phyloP scores from a whole-genome alignment of 2,888 invertebrate species.

The Xanthorhoe spadicearia region DNA sequence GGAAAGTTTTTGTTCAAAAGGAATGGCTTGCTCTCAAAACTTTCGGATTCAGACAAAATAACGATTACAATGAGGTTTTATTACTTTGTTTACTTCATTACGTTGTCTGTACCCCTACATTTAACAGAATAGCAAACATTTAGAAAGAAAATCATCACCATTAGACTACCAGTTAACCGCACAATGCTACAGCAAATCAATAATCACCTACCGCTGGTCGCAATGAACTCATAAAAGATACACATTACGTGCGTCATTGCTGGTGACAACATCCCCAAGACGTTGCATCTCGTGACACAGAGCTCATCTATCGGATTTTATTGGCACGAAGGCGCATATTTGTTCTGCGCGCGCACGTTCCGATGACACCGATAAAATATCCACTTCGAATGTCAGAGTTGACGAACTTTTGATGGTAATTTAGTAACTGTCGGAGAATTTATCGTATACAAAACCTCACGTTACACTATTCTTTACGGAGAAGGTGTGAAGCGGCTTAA shows the following conservation, averaged over 20 bases:
- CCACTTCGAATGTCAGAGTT: slow-evolving; percentile 33
- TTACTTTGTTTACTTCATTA: neutral
- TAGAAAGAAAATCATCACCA: no score
- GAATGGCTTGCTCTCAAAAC: no score
- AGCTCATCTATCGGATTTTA: slow-evolving; percentile 34
- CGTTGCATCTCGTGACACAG: slow-evolving; percentile 26
- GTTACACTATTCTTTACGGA: no score
- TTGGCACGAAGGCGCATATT: slow-evolving; percentile 38
- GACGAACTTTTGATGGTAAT: slow-evolving; percentile 23
- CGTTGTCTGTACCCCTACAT: no score
- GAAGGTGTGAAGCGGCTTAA: no score
- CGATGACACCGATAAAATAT: slow-evolving; percentile 35
- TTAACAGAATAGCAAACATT: no score
- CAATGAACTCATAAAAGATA: neutral
- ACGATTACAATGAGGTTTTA: no score
- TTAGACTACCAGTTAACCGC: no score
- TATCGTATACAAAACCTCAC: neutral
- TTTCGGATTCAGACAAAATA: no score
- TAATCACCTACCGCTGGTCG: no score
- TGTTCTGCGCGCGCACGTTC: slow-evolving; percentile 25
- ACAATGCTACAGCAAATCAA: no score
- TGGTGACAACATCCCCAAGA: neutral
- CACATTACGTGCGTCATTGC: neutral
- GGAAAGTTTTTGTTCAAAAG: no score
- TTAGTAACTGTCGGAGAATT: neutral